Evolutionary conservation across 1,140 invertebrate species (phyloP).

Genomic region (Camponotus floridanus): DNA sequence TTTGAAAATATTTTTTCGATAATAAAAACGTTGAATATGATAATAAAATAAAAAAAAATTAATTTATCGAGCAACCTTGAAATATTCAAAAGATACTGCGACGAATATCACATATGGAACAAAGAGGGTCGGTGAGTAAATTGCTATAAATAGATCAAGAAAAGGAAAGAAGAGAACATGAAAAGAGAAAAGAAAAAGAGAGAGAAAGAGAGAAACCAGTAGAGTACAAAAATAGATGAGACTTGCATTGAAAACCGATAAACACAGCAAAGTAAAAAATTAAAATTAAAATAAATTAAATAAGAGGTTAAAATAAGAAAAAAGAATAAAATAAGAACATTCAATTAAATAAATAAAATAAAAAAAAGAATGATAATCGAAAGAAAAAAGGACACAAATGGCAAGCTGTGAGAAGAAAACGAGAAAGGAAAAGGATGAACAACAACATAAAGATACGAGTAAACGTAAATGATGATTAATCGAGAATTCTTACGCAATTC

Average conservation of each 20-base stretch:
- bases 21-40: neutral
- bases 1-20: no score
- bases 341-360: neutral
- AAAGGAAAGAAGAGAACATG: neutral
- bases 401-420: neutral
- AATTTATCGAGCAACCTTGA: slow-evolving; percentile 7
- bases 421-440: neutral
- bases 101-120: slow-evolving; percentile 1
- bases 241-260: no score
- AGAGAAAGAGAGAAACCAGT: neutral
- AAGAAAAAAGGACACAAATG: neutral
- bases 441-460: neutral
- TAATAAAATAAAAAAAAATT: neutral
- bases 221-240: neutral
- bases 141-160: slow-evolving; percentile 33
- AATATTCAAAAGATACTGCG: neutral
- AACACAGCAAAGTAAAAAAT: neutral
- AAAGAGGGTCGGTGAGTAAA: slow-evolving; percentile 24
- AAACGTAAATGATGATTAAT: slow-evolving; percentile 13
- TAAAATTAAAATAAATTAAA: neutral
- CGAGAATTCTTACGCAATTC: slow-evolving; percentile 37
- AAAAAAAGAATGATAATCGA: slow-evolving; percentile 22
- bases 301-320: neutral
- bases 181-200: neutral
- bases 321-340: neutral